phyloP scores from a whole-genome alignment of 2,113 vertebrate genomes.

The Girardinichthys multiradiatus region DNA sequence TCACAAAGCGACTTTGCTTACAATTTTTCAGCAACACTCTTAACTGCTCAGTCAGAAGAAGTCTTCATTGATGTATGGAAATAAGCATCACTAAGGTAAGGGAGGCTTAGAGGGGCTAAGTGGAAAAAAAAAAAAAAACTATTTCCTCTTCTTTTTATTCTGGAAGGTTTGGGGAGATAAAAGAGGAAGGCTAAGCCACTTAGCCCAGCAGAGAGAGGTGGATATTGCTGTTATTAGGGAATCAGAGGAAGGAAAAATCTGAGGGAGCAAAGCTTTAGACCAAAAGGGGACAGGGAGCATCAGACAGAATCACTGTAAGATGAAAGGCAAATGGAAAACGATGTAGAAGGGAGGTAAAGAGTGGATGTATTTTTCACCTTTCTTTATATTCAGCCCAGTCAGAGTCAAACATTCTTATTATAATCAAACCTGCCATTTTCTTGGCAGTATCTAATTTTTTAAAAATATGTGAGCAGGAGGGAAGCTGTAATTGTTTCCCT shows the following conservation, averaged over 20 bases:
- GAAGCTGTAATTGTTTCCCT: neutral
- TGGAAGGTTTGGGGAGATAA: slow-evolving; percentile 37
- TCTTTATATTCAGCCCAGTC: slow-evolving; percentile 9
- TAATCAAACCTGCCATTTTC: neutral
- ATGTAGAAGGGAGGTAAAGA: neutral
- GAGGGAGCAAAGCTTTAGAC: slow-evolving; percentile 20
- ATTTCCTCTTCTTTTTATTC: slow-evolving; percentile 1
- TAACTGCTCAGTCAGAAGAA: slow-evolving; percentile 14
- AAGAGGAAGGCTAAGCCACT: slow-evolving; percentile 55
- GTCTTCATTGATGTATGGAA: slow-evolving; percentile 42
- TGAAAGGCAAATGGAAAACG: neutral
- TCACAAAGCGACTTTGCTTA: neutral
- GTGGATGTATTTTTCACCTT: neutral
- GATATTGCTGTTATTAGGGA: slow-evolving; percentile 59
- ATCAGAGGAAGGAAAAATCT: slow-evolving; percentile 37
- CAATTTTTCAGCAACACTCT: neutral
- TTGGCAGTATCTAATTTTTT: neutral
- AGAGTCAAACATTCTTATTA: neutral
- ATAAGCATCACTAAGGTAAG: slow-evolving; percentile 34
- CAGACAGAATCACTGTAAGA: slow-evolving; percentile 13
- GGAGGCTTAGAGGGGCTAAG: slow-evolving; percentile 28
- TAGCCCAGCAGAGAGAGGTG: slow-evolving; percentile 45
- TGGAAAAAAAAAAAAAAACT: slow-evolving; percentile 9
- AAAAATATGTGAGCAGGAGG: neutral
- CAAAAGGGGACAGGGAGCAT: neutral